phyloP scores from a whole-genome alignment of 2,113 vertebrate genomes.

The Telmatochromis sp. region DNA sequence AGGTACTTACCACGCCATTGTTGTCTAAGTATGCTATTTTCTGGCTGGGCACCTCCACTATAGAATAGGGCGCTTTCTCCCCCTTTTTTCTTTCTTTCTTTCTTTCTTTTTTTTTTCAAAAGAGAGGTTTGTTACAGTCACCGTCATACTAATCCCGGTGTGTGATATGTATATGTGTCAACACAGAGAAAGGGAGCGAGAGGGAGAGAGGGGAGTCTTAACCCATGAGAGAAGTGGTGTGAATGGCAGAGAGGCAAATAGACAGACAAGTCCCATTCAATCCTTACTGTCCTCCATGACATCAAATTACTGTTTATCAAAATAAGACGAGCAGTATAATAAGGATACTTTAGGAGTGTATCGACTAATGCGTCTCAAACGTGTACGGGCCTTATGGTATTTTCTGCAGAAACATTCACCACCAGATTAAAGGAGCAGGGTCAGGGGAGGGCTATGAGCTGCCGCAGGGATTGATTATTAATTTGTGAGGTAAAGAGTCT shows the following conservation, averaged over 20 bases:
- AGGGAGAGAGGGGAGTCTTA: slow-evolving; percentile 45
- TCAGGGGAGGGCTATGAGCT: background rate
- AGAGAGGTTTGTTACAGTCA: slow-evolving; percentile 67
- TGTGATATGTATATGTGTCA: slow-evolving; percentile 72
- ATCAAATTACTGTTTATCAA: slow-evolving; percentile 67
- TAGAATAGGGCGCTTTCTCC: slow-evolving; percentile 47
- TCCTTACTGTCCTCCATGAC: slow-evolving; percentile 52
- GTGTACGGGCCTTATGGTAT: background rate
- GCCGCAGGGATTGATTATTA: background rate
- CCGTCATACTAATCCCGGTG: slow-evolving; percentile 65
- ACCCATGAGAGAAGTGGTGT: slow-evolving; percentile 44
- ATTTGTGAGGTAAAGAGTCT: background rate
- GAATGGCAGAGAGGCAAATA: slow-evolving; percentile 51
- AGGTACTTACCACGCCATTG: slow-evolving; percentile 72
- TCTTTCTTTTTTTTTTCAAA: background rate
- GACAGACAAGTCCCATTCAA: slow-evolving; percentile 57
- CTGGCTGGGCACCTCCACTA: slow-evolving; percentile 69
- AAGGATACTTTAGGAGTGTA: slow-evolving; percentile 30
- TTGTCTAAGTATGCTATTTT: slow-evolving; percentile 74
- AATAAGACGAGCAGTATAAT: slow-evolving; percentile 48
- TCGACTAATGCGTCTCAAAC: slow-evolving; percentile 13
- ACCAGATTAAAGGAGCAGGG: slow-evolving; percentile 18
- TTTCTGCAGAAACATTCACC: background rate
- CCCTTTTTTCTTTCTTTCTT: background rate
- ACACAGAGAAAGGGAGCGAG: slow-evolving; percentile 47